These are phyloP conservation scores for Bombus huntii DNA, from an alignment of 1,140 invertebrate species.

Conservation along the genomic window DNA sequence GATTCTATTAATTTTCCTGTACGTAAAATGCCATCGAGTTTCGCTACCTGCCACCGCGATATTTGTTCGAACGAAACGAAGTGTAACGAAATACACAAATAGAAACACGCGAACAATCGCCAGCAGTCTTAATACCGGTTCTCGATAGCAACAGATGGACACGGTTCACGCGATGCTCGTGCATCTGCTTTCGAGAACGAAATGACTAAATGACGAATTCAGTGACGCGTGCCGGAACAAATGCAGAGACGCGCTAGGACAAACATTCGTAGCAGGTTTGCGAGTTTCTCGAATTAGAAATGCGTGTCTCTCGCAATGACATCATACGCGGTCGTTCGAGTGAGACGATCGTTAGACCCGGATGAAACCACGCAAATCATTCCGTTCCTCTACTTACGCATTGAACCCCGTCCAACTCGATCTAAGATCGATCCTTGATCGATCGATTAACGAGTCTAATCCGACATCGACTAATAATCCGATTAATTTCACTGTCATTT, in stretches of 20 bases:
- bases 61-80: too few relatives aligned
- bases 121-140: not conserved
- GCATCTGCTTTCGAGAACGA: constrained; percentile 7
- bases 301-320: constrained; percentile 30
- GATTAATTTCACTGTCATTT: constrained; percentile 22
- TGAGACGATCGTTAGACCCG: constrained; percentile 1
- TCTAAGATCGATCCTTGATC: constrained; percentile 14
- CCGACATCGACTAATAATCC: constrained; percentile 30
- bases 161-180: not conserved
- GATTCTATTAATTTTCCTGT: not conserved
- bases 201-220: constrained; percentile 29
- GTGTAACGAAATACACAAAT: not conserved
- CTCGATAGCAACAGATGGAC: not conserved
- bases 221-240: constrained; percentile 37
- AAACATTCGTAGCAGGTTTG: not conserved
- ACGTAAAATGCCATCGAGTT: not conserved
- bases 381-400: not conserved
- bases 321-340: constrained; percentile 34
- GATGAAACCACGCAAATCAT: not conserved
- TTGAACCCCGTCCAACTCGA: not conserved
- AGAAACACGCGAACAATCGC: not conserved
- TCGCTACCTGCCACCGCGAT: not conserved
- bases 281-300: constrained; percentile 56
- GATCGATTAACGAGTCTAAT: constrained; percentile 25
- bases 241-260: not conserved